phyloP scores from a whole-genome alignment of 2,113 vertebrate species.

The Xenotilapia longispinis region DNA sequence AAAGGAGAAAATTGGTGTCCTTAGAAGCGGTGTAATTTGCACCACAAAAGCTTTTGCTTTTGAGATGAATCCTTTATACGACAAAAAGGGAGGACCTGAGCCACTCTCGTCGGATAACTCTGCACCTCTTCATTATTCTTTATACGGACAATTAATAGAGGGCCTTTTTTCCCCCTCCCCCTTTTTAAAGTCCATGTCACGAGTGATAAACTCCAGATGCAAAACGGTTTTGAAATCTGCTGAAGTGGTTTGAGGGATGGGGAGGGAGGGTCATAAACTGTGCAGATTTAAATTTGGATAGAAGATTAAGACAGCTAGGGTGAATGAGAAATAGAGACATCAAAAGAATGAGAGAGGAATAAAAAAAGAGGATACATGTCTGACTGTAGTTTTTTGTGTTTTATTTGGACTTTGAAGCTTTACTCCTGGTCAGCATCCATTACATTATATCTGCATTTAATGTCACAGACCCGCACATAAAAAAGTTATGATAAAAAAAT shows the following conservation, averaged over 20 bases:
- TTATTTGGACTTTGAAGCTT: background rate
- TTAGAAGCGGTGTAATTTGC: slow-evolving; percentile 1
- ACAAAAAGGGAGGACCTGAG: slow-evolving; percentile 12
- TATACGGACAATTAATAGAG: slow-evolving; percentile 49
- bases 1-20: background rate
- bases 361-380: background rate
- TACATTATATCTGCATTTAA: background rate
- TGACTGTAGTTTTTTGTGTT: background rate
- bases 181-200: slow-evolving; percentile 53
- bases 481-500: too few species aligned
- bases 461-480: background rate
- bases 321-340: slow-evolving; percentile 5
- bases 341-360: background rate
- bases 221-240: slow-evolving; percentile 46
- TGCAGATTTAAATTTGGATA: slow-evolving; percentile 18
- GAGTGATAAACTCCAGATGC: slow-evolving; percentile 49
- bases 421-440: background rate
- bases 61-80: background rate
- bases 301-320: background rate
- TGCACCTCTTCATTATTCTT: slow-evolving; percentile 46
- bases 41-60: slow-evolving; percentile 35
- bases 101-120: slow-evolving; percentile 23
- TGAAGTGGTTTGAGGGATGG: slow-evolving; percentile 35
- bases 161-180: background rate
- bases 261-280: slow-evolving; percentile 33